Base-by-base conservation (phyloP, 2,888 invertebrate species). In the Eristalis arbustorum region DNA sequence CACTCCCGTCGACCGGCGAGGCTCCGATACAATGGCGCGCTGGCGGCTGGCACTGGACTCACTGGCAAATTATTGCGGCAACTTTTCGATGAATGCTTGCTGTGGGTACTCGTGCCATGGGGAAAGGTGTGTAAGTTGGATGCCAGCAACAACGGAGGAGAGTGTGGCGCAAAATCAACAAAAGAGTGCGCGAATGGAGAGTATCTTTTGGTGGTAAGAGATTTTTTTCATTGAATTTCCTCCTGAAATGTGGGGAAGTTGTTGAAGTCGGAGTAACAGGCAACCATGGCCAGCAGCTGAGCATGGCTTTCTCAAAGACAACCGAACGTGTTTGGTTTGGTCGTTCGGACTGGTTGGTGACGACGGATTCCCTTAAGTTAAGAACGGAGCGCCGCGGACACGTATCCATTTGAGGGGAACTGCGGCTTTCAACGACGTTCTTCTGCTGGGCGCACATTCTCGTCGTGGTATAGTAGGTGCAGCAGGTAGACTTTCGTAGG, bases 161-260 rank as follows among this genome's bases (percentile, higher is more conserved):
- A 82, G 69, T 67, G 57, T 76, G 68, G 68, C 56, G 34, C 37
- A 14, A 66, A 69, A 68, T 23, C 73, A 76, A 73, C 76, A 73
- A 77, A 85, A 85, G 85, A 81, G 81, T 73, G 69, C 28, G 37
- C 34, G 42, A 77, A 87, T 78, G 82, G 85, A 82, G 77, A 77
- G 73, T 77, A 79, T 77, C 68, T 72, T 82, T 59, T 78, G 77
- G 78, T 87, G 82, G 87, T 78, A 85, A 81, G 79, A 87, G 83
- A 79, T 87, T 79, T 83, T 82, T 87, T 83, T 72, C 64, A n/a
- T 77, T 18, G 67, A 82, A 79, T 75, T 87, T 83, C 87, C 78
- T 83, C 83, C 87, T 83, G 87, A 87, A 87, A 87, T 87, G 87
- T 87, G 87, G 87, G 87, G 87, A 87, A 87, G 87, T 87, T 83